Evolutionary conservation across 2,113 vertebrate genomes (phyloP).

Genomic region (cattle (Bos taurus)): ARS-UCD2.0 NC_037332.1:92557001-92557500

Average conservation of each 20-base stretch:
- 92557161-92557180: background rate
- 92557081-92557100: background rate
- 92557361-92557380: accelerated
- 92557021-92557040: background rate
- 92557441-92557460: background rate
- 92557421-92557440: background rate
- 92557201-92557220: background rate
- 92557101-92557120: background rate
- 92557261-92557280: background rate
- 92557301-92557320: background rate
- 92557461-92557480: background rate
- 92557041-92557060: background rate
- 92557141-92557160: background rate
- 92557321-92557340: background rate
- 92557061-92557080: background rate
- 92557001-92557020: background rate
- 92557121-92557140: background rate
- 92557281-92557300: background rate
- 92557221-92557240: background rate
- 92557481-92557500: background rate
- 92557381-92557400: accelerated
- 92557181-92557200: background rate
- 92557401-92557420: accelerated
- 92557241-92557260: background rate
- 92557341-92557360: background rate